Evolutionary conservation across 1,140 invertebrate genomes (phyloP).

Genomic region (Leptoteleia sp.): DNA sequence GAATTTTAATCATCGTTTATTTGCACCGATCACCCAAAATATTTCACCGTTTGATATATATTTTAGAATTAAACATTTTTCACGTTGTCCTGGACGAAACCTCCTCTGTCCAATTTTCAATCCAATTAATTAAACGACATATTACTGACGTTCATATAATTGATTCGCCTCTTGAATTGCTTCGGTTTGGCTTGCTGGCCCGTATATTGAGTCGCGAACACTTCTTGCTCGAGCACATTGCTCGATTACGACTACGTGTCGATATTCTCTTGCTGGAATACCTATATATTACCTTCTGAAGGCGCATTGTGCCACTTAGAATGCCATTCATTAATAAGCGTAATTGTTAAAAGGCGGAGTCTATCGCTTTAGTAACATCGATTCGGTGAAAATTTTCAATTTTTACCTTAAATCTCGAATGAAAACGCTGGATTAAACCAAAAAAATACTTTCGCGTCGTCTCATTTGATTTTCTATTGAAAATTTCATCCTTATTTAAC

Average conservation of each 20-base stretch:
- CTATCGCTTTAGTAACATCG: background rate
- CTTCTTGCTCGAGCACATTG: constrained; percentile 21
- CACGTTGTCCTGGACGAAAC: too few species aligned
- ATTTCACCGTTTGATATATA: too few species aligned
- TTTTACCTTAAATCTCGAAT: too few species aligned
- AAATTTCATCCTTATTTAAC: too few species aligned
- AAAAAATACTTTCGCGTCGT: too few species aligned
- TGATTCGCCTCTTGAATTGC: constrained; percentile 6
- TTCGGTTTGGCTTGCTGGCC: constrained; percentile 7
- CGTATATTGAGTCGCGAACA: constrained; percentile 16
- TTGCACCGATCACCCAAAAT: too few species aligned
- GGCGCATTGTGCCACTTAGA: constrained; percentile 36
- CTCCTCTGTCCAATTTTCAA: too few species aligned
- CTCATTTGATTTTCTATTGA: too few species aligned
- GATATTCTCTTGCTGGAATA: constrained; percentile 11
- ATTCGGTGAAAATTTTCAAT: background rate
- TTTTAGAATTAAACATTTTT: too few species aligned
- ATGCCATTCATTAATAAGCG: constrained; percentile 22
- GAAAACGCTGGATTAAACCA: too few species aligned
- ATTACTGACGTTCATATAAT: constrained; percentile 2
- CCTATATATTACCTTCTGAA: constrained; percentile 3
- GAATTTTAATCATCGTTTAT: too few species aligned
- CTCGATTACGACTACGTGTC: constrained; percentile 16
- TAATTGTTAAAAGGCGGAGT: constrained; percentile 16
- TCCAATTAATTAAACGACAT: background rate